Evolutionary conservation across 2,888 invertebrate genomes (phyloP), one percentile per base, ranked within the genome.

Genomic region (Flabesymbios commensalis): DNA sequence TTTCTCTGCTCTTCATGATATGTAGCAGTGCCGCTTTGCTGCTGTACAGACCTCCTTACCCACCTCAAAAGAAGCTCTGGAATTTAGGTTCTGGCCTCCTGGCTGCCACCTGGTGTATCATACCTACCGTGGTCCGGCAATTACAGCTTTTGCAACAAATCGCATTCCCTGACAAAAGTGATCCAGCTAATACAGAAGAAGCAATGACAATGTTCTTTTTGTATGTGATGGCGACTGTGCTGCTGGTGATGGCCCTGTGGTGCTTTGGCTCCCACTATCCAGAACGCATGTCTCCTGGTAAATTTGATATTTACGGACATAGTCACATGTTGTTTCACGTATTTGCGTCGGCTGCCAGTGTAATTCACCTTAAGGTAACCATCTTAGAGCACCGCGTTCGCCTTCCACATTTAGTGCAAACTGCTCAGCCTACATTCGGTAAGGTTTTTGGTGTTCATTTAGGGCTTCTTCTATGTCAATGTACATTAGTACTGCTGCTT

Each of bases 281-380:
- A 1, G 76, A 78, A 47, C 64, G 63, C 22, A 54, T 67, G 32
- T 67, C 52, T 33, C 75, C 75, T 10, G 75, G 75, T 26, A 56
- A 53, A 4, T 76, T 71, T 60, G 78, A 78, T 61, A 64, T 74
- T 10, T 22, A 74, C 22, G 78, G 76, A 5, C 74, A 75, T 49
- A 72, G 76, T 26, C 76, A 76, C 55, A 74, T 74, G 43, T 63
- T 73, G 24, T 76, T 76, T 58, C 76, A 76, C 57, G 59, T 74
- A n/a, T n/a, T n/a, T n/a, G n/a, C n/a, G n/a, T n/a, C n/a, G n/a
- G n/a, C n/a, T n/a, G n/a, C n/a, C n/a, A n/a, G n/a, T n/a, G n/a
- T n/a, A n/a, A n/a, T n/a, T n/a, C n/a, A n/a, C n/a, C n/a, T n/a
- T n/a, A n/a, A n/a, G n/a, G n/a, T n/a, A n/a, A n/a, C n/a, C n/a